These are phyloP conservation scores for Ceratina australensis DNA, from an alignment of 1,140 invertebrate species.

Conservation along the genomic window DNA sequence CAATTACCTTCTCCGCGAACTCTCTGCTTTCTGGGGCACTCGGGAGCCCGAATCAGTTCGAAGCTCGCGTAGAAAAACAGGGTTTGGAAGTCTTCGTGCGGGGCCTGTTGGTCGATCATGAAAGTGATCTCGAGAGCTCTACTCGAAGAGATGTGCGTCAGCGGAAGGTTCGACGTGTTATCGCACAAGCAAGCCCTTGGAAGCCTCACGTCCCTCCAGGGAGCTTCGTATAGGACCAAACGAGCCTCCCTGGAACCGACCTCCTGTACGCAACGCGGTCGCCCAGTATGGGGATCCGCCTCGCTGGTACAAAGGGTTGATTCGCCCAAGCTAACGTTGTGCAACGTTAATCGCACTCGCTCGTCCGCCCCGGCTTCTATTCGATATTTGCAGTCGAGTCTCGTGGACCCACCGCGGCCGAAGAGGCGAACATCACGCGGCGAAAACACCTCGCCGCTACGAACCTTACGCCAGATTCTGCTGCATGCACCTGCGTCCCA, in stretches of 20 bases:
- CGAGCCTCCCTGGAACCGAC: constrained; percentile 80
- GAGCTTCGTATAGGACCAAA: constrained; percentile 83
- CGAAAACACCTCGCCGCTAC: constrained; percentile 83
- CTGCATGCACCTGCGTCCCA: constrained; percentile 82
- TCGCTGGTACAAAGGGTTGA: constrained; percentile 84
- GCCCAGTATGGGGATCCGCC: constrained; percentile 85
- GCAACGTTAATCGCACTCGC: constrained; percentile 84
- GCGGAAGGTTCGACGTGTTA: constrained; percentile 82
- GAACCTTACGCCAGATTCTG: constrained; percentile 80
- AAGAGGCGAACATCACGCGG: constrained; percentile 88
- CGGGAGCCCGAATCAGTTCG: constrained; percentile 83
- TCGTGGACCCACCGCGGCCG: constrained; percentile 86
- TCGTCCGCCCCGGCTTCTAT: constrained; percentile 85
- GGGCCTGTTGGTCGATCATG: constrained; percentile 82
- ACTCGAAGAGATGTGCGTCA: constrained; percentile 84
- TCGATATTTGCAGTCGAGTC: constrained; percentile 86
- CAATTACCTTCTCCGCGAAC: constrained; percentile 80
- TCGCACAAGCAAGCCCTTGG: constrained; percentile 86
- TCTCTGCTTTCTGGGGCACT: constrained; percentile 84
- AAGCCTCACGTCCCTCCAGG: constrained; percentile 83
- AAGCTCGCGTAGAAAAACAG: constrained; percentile 86
- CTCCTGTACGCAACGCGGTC: constrained; percentile 81
- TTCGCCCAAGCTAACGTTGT: constrained; percentile 86
- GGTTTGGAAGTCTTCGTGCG: constrained; percentile 85
- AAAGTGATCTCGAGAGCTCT: constrained; percentile 84